phyloP scores from a whole-genome alignment of 1,140 invertebrate species.

The Pseudomyrmex concolor region DNA sequence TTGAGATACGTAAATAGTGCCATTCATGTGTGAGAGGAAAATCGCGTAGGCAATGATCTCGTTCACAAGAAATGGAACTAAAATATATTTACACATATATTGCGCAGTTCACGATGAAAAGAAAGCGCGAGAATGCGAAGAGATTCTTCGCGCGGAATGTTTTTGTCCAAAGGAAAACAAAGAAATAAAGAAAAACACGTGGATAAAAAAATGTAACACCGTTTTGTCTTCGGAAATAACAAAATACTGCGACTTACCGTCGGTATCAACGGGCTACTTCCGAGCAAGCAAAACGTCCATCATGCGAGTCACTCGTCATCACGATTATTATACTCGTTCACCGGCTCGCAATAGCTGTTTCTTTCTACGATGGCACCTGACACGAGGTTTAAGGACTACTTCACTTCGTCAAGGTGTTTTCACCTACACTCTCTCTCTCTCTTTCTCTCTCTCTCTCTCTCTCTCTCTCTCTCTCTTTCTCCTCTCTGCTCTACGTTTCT shows the following conservation, averaged over 20 bases:
- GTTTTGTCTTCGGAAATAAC: background rate
- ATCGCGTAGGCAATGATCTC: conserved; percentile 25
- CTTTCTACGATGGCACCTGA: conserved; percentile 36
- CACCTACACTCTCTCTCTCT: too few relatives aligned
- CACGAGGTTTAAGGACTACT: conserved; percentile 25
- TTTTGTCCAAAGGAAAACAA: too few relatives aligned
- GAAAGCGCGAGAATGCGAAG: background rate
- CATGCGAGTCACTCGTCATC: conserved; percentile 80
- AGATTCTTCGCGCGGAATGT: too few relatives aligned
- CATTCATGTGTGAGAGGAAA: background rate
- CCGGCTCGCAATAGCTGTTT: conserved; percentile 11
- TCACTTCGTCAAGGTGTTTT: conserved; percentile 45
- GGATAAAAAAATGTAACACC: too few relatives aligned
- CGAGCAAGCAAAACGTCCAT: conserved; percentile 70
- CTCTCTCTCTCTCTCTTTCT: too few relatives aligned
- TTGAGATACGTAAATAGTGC: background rate
- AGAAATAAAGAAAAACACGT: too few relatives aligned
- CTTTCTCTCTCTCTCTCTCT: too few relatives aligned
- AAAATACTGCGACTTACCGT: conserved; percentile 66
- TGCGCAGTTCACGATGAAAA: background rate
- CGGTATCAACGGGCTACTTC: conserved; percentile 69
- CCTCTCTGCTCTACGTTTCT: conserved; percentile 60
- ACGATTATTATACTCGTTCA: conserved; percentile 68
- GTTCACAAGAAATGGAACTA: background rate
- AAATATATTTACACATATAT: conserved; percentile 10